A percentile compares a stretch with the other conserved stretches of the same genome.
phyloP scores from a whole-genome alignment of 2,797 vertebrate species.

The Xyrichtys novacula region DNA sequence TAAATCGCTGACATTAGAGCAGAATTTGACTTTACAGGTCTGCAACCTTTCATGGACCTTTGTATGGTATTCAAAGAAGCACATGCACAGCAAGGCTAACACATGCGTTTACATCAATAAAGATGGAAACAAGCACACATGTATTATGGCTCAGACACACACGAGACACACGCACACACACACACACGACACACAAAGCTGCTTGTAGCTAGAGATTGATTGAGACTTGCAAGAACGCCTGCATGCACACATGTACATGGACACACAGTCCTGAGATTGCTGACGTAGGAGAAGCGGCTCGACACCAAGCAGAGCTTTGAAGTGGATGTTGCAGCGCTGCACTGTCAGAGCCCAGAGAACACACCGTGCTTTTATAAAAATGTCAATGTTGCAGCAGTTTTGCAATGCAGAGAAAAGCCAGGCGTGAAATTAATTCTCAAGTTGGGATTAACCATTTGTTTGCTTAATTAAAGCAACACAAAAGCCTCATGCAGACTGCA shows the following conservation, averaged over 20 bases:
- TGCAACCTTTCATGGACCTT: conserved; percentile 1
- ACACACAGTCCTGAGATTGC: conserved; percentile 22
- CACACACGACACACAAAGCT: background rate
- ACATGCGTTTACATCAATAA: background rate
- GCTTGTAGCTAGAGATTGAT: background rate
- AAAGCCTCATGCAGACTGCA: background rate
- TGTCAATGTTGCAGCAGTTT: conserved; percentile 18
- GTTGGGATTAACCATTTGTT: conserved; percentile 10
- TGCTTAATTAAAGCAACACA: conserved; percentile 9
- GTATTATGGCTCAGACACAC: background rate
- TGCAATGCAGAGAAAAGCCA: conserved; percentile 11
- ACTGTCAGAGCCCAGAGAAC: conserved; percentile 17
- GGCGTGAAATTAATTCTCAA: conserved; percentile 37
- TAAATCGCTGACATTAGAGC: conserved; percentile 49
- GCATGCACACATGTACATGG: background rate
- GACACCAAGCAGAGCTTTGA: conserved; percentile 33
- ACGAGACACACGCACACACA: background rate
- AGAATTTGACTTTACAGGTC: background rate
- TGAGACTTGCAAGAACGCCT: background rate
- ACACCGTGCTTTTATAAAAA: conserved; percentile 10
- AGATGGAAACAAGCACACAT: background rate
- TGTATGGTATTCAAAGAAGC: conserved; percentile 7
- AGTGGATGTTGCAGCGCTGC: conserved; percentile 9
- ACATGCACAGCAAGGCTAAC: background rate
- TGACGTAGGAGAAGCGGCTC: conserved; percentile 25